Conservation (phyloP, 2,113 vertebrate genomes). For the Vicugna pacos region DNA sequence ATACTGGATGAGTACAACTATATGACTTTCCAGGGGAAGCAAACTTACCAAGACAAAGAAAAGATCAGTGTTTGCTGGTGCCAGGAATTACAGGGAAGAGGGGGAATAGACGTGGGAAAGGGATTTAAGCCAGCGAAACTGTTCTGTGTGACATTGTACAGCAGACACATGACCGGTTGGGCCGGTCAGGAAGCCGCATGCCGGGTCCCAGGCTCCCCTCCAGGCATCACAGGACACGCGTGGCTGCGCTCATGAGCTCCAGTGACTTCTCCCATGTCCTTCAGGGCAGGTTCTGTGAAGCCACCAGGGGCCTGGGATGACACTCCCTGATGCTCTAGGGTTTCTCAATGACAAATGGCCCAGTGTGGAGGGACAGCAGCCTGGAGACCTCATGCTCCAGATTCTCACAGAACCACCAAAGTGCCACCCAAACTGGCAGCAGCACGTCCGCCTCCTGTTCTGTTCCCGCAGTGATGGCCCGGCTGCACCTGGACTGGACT, state of each 20-base stretch:
- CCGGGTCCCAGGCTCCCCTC: background rate
- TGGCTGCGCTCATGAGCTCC: no score
- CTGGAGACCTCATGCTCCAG: background rate
- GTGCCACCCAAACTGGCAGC: fast-evolving
- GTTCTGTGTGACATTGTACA: no score
- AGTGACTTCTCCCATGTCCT: no score
- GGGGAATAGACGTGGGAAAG: background rate
- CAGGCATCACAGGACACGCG: background rate
- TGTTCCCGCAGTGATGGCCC: background rate
- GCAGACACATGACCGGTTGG: no score
- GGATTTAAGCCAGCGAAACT: background rate
- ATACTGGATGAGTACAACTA: background rate
- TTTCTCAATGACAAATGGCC: background rate
- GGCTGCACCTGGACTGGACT: background rate
- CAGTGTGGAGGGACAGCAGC: background rate
- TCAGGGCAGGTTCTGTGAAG: no score
- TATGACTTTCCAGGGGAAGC: background rate
- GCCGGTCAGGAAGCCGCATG: no score
- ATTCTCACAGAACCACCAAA: background rate
- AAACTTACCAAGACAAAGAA: background rate
- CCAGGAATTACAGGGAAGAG: background rate
- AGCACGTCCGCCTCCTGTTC: no score
- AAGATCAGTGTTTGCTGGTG: background rate
- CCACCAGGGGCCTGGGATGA: background rate
- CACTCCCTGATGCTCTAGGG: background rate